phyloP scores from a whole-genome alignment of 2,113 vertebrate species.

The Psilopogon haemacephalus region DNA sequence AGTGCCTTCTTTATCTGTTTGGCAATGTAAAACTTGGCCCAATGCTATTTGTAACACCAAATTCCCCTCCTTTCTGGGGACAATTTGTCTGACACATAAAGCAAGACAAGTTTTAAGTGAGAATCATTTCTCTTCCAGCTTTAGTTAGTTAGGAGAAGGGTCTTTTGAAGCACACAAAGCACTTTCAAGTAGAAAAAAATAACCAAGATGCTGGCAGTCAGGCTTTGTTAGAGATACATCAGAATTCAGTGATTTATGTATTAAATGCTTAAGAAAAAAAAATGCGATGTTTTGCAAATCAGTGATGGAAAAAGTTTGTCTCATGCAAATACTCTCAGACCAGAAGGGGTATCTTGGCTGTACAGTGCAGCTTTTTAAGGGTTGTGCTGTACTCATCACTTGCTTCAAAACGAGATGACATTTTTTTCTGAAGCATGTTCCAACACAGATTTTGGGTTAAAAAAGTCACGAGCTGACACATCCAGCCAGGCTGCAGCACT shows the following conservation, averaged over 20 bases:
- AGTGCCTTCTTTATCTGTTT: background rate
- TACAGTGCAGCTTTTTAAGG: accelerated
- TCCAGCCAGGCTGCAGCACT: accelerated
- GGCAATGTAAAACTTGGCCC: background rate
- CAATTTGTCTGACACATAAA: background rate
- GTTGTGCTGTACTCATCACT: background rate
- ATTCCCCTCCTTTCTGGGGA: background rate
- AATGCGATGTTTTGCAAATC: background rate
- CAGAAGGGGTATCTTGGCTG: background rate
- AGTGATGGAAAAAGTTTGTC: background rate
- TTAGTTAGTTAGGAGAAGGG: accelerated
- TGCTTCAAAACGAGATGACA: background rate
- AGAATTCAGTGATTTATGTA: background rate
- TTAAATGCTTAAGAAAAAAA: background rate
- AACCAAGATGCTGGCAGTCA: background rate
- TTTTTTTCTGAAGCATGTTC: background rate
- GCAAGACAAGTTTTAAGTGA: background rate
- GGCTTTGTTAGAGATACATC: background rate
- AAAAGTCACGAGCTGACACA: background rate
- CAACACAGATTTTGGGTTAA: background rate
- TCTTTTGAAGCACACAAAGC: background rate
- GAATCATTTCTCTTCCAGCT: background rate
- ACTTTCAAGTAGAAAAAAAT: background rate
- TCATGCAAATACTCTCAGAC: background rate
- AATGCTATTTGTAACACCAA: background rate